Evolutionary conservation across 2,797 vertebrate genomes (phyloP).

Genomic region (Phaenicophaeus curvirostris): DNA sequence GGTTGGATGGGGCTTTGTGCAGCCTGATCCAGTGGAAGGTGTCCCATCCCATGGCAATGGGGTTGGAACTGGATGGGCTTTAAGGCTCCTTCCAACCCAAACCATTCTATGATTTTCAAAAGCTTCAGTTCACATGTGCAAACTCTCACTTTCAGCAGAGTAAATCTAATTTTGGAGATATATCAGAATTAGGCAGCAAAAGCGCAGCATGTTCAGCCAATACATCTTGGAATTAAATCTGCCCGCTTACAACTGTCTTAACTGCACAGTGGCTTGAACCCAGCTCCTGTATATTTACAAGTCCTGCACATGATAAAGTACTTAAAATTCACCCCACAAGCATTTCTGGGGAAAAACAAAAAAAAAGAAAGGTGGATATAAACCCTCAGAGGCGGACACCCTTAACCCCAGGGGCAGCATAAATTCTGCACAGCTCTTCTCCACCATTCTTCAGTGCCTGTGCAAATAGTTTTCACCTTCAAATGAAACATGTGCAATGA

Average conservation of each 20-base stretch:
- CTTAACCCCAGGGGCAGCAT: background rate
- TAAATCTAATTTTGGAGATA: background rate
- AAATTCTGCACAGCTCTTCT: background rate
- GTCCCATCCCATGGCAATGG: no score
- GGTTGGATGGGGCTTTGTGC: no score
- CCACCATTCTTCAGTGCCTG: background rate
- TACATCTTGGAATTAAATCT: background rate
- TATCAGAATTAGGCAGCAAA: background rate
- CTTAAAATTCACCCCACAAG: conserved; percentile 39
- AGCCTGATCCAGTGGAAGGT: no score
- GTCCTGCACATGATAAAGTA: background rate
- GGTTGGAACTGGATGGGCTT: no score
- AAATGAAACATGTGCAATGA: conserved; percentile 8
- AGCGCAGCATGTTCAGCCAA: background rate
- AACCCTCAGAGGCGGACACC: background rate
- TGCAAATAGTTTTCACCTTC: conserved; percentile 16
- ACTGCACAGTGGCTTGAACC: background rate
- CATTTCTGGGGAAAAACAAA: background rate
- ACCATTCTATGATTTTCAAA: background rate
- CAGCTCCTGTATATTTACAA: background rate
- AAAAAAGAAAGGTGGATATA: background rate
- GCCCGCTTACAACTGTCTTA: background rate
- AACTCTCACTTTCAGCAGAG: background rate
- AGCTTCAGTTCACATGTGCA: background rate
- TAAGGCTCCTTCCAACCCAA: no score